Evolutionary conservation across 2,888 invertebrate species (phyloP).

Genomic region (Schizaphis graminum): DNA sequence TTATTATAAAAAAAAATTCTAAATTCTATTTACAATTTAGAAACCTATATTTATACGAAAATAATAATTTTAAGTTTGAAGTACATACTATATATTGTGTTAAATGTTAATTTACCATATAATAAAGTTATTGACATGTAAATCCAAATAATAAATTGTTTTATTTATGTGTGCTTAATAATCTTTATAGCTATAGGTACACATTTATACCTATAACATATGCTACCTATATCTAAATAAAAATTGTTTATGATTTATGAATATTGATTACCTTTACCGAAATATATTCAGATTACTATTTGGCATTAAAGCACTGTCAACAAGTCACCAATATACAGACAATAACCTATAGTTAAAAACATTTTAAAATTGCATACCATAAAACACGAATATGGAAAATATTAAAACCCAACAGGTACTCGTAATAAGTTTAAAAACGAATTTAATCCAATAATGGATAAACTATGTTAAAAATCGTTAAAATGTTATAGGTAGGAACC

Average conservation of each 20-base stretch:
- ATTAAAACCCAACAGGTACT: not conserved
- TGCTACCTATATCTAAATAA: not conserved
- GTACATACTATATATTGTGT: constrained; percentile 28
- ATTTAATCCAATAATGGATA: not conserved
- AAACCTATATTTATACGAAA: constrained; percentile 15
- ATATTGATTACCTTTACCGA: not conserved
- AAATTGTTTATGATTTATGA: not conserved
- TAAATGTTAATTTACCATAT: constrained; percentile 21
- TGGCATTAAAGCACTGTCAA: not conserved
- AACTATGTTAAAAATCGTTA: not conserved
- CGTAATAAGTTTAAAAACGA: not conserved
- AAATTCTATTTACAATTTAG: constrained; percentile 28
- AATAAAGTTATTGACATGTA: constrained; percentile 19
- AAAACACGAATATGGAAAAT: not conserved
- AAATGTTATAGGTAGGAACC: not conserved
- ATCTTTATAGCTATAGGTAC: not conserved
- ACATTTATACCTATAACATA: not conserved
- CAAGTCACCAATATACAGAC: not conserved
- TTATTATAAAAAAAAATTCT: not conserved
- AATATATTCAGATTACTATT: not conserved
- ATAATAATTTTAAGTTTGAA: constrained; percentile 16
- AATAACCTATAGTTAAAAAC: not conserved
- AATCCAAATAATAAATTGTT: constrained; percentile 20
- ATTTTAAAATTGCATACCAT: not conserved
- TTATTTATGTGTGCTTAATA: not conserved